phyloP scores from a whole-genome alignment of 2,888 invertebrate genomes.

The Hypomecis punctinalis region DNA sequence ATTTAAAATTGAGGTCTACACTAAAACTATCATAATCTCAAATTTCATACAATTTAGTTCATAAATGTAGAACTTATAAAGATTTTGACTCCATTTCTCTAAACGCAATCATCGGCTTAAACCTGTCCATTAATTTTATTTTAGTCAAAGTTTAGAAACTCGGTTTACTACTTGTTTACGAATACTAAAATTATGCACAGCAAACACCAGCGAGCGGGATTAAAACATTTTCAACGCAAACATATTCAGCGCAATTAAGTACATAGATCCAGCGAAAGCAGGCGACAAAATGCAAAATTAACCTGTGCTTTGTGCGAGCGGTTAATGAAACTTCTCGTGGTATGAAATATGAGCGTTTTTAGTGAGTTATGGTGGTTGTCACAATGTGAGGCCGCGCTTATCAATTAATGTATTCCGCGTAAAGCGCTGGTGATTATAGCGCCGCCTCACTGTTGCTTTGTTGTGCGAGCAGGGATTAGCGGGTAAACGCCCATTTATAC shows the following conservation, averaged over 20 bases:
- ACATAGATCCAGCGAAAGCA: constrained; percentile 37
- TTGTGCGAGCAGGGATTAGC: constrained; percentile 54
- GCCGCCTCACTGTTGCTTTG: constrained; percentile 39
- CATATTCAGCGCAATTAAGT: constrained; percentile 45
- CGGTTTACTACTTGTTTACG: constrained; percentile 28
- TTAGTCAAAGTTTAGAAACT: no score
- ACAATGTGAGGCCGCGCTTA: constrained; percentile 62
- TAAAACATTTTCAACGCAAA: constrained; percentile 46
- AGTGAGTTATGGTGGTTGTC: constrained; percentile 68
- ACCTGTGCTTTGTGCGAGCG: constrained; percentile 48
- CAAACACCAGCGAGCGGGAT: constrained; percentile 43
- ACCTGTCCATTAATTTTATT: no score
- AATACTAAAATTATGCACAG: constrained; percentile 42
- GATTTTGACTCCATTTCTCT: no score
- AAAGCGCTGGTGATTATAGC: constrained; percentile 51
- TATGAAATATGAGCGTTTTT: constrained; percentile 65
- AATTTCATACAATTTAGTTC: no score
- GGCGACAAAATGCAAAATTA: constrained; percentile 45
- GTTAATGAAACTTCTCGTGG: constrained; percentile 62
- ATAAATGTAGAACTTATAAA: no score
- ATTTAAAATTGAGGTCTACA: no score
- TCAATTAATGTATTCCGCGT: constrained; percentile 73
- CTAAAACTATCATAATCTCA: no score
- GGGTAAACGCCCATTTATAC: constrained; percentile 50
- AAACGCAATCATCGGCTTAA: no score